Percentiles rank a stretch among this genome's conserved stretches.
These are phyloP conservation scores for Aleadryas rufinucha DNA, from an alignment of 2,113 vertebrate genomes.

Conservation along the genomic window DNA sequence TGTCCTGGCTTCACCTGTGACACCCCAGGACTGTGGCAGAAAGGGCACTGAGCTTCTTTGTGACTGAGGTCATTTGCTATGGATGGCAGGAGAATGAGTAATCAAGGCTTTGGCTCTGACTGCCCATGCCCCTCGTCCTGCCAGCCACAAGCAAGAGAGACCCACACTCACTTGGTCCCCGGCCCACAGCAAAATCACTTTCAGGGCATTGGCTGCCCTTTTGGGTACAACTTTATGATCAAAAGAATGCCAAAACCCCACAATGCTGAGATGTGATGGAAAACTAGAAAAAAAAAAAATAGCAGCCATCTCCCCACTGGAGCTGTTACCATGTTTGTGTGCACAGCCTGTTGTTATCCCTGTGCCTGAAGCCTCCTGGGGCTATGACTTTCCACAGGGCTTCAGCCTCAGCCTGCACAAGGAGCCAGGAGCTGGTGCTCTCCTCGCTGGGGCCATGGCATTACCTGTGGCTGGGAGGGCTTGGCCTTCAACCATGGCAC, in stretches of 20 bases:
- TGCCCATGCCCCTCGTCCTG: accelerated
- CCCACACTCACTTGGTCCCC: neutral
- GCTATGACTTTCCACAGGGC: neutral
- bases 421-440: neutral
- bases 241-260: neutral
- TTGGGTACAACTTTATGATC: neutral
- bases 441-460: accelerated
- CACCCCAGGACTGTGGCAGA: neutral
- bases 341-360: no score
- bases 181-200: neutral
- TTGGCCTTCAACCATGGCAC: accelerated
- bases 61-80: constrained; percentile 3
- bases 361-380: accelerated
- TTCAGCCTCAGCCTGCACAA: neutral
- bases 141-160: neutral
- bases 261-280: neutral
- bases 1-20: neutral
- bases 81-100: neutral
- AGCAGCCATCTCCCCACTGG: neutral
- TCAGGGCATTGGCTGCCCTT: neutral
- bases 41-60: neutral
- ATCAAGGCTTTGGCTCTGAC: neutral
- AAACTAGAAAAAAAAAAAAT: neutral
- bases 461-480: neutral
- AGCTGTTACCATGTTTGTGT: accelerated